Base-by-base conservation (phyloP, 2,797 vertebrate genomes). In the Gymnothorax reevesii region DNA sequence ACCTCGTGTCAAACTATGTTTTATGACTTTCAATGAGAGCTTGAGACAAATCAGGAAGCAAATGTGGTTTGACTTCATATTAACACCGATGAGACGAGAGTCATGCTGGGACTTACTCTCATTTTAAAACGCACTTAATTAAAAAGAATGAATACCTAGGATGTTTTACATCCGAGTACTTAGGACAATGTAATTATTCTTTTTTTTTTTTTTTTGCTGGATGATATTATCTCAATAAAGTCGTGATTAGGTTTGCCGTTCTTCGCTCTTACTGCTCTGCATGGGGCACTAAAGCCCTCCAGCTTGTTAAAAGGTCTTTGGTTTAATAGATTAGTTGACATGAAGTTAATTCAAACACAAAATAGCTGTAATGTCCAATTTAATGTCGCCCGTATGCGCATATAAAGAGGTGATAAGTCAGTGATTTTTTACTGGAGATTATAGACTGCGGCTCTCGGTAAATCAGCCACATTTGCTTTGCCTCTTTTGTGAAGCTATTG, bases 161-260 rank as follows among this genome's bases (percentile, higher is more conserved):
- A 88, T 87, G 87, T 87, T 91, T 80, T 86, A 88, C 89, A 88
- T 90, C 86, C 89, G 66, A 87, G 86, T 85, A 71, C 83, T 82
- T 87, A 90, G 84, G 87, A 89, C 85, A 83, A 86, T 89, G 85
- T 89, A 90, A 92, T 91, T 92, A 91, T 90, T 87, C 86, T 66
- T 87, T 91, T 42, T 42, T 42, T 42, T 91, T 42, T 42, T 42
- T 42, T 42, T 91, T 90, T 88, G 89, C 84, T 88, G 88, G 90
- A 91, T 91, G 89, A 91, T 91, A 91, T 91, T 89, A 91, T 91
- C 88, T 89, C 88, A 89, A 90, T 92, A 91, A 89, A 91, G 86
- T 88, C 89, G 89, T 91, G 89, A 92, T 91, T 91, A 89, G 88
- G 89, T 90, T 90, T 88, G 86, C 88, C 87, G 88, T 85, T 83